phyloP scores from a whole-genome alignment of 1,140 invertebrate species.

The Scaptomyza hsui region DNA sequence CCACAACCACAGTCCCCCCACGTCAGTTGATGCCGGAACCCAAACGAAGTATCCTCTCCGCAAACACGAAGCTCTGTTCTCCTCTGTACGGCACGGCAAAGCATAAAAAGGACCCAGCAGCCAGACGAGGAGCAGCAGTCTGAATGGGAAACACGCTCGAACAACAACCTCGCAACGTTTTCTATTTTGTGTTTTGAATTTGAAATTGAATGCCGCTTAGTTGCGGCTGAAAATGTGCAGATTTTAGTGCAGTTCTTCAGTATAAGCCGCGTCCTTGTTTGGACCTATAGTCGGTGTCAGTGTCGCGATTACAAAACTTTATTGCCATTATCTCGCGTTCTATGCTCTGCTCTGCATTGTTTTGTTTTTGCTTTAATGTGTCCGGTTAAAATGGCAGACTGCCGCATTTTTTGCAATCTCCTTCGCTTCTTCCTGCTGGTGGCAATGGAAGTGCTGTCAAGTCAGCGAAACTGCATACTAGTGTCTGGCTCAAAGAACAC shows the following conservation, averaged over 20 bases:
- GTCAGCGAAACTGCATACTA: constrained; percentile 17
- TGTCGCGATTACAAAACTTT: constrained; percentile 57
- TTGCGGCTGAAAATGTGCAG: constrained; percentile 5
- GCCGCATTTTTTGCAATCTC: constrained; percentile 36
- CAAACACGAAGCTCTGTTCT: constrained; percentile 30
- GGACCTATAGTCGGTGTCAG: constrained; percentile 50
- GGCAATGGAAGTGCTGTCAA: constrained; percentile 19
- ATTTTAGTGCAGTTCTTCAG: constrained; percentile 16
- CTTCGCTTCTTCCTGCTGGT: constrained; percentile 18
- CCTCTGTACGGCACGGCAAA: not conserved
- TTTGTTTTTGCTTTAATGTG: constrained; percentile 32
- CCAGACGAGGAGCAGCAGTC: constrained; percentile 46
- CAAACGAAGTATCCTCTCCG: constrained; percentile 18
- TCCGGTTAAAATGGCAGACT: constrained; percentile 30
- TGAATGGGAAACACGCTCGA: constrained; percentile 39
- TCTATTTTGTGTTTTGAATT: constrained; percentile 1
- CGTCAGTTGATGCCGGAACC: constrained; percentile 42
- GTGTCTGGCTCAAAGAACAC: constrained; percentile 46
- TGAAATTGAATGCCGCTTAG: constrained; percentile 1
- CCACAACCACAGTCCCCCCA: constrained; percentile 6
- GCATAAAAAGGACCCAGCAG: constrained; percentile 57
- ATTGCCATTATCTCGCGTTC: constrained; percentile 51
- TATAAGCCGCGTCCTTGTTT: constrained; percentile 1
- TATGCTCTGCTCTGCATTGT: no score
- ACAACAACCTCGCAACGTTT: constrained; percentile 6